Base-by-base conservation (phyloP, 2,888 invertebrate genomes). In the Ochropleura leucogaster region DNA sequence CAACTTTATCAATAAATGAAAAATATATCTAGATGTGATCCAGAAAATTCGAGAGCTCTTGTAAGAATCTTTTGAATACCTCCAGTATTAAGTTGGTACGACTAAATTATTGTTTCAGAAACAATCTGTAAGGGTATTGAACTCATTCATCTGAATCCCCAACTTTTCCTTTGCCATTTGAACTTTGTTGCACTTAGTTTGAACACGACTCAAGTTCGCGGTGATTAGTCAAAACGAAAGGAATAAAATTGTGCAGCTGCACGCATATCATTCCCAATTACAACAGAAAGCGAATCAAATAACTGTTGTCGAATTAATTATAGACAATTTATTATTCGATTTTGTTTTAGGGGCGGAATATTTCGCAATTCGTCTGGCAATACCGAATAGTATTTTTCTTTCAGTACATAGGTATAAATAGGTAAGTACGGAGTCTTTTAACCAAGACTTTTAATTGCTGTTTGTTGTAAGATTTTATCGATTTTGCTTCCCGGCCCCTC, bases 281-380 rank as follows among this genome's bases (percentile, higher is more conserved):
- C 20, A 70, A 10, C 67, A 55, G 82, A 86, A 86, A 85, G 85
- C 85, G 85, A 79, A 82, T 74, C 76, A 51, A 82, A 80, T 51
- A 74, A 67, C 73, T 66, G 57, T 57, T 68, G 57, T 30, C 46
- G 65, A 80, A 81, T 72, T 62, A 64, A 72, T 67, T 68, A 77
- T 72, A 3, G 47, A 40, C 65, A 46, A 63, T 74, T 77, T 46
- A 51, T 46, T 72, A 60, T 72, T 65, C 62, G 64, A 67, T 67
- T 70, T 47, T 78, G 30, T 68, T 67, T 74, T 67, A 67, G 40
- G 79, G 73, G 40, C 83, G 20, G 7, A 53, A n/a, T 62, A 67
- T 82, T 74, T 78, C n/a, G 68, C 30, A 84, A 82, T 68, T 47
- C 4, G 12, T 57, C 47, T 60, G 62, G 7, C 18, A n/a, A 2